phyloP scores from a whole-genome alignment of 2,888 invertebrate species.

The Mactromeris polynyma region DNA sequence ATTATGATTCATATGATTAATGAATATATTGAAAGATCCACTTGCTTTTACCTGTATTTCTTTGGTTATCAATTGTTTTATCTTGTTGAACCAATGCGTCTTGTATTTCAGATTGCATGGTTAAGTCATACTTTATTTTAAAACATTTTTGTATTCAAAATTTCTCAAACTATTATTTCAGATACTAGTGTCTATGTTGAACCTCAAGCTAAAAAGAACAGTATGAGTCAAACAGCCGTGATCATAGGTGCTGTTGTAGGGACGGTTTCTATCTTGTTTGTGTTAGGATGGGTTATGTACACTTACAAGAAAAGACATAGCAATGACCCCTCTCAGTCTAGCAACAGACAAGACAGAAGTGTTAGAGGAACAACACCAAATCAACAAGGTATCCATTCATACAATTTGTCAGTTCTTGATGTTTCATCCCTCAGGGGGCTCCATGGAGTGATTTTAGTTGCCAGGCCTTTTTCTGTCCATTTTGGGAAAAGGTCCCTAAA shows the following conservation, averaged over 20 bases:
- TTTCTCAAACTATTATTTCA: conserved; percentile 18
- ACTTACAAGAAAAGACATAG: conserved; percentile 68
- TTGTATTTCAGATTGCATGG: too few species aligned
- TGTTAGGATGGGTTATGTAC: conserved; percentile 71
- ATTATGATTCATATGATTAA: too few species aligned
- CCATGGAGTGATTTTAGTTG: too few species aligned
- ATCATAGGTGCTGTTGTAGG: conserved; percentile 74
- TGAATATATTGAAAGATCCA: too few species aligned
- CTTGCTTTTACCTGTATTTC: too few species aligned
- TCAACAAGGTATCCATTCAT: conserved; percentile 44
- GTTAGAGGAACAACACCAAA: conserved; percentile 57
- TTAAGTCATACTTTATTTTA: too few species aligned
- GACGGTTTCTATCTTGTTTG: conserved; percentile 76
- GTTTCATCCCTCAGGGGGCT: too few species aligned
- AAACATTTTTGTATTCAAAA: too few species aligned
- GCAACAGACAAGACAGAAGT: conserved; percentile 42
- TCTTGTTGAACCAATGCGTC: too few species aligned
- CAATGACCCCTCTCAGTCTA: background rate
- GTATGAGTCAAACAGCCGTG: conserved; percentile 69
- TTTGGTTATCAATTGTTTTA: too few species aligned
- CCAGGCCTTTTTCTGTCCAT: too few species aligned
- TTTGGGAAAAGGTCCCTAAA: too few species aligned
- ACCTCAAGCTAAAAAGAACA: conserved; percentile 49
- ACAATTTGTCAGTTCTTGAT: background rate
- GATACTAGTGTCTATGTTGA: conserved; percentile 57